Evolutionary conservation across 2,113 vertebrate species (phyloP).

Genomic region (Coptodon bakossiorum): DNA sequence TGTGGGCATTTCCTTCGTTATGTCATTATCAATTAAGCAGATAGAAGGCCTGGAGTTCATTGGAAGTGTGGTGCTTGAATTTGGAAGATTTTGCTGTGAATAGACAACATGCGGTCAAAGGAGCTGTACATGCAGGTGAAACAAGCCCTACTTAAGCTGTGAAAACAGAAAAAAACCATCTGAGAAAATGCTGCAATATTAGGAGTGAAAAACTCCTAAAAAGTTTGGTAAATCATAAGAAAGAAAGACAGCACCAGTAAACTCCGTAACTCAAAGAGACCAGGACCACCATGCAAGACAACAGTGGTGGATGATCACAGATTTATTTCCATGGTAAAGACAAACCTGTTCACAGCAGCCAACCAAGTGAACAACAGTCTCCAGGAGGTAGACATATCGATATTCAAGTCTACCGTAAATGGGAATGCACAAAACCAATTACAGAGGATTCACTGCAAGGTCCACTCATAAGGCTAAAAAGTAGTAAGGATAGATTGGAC

Average conservation of each 20-base stretch:
- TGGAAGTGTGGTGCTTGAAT: too few species aligned
- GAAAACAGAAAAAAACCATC: background rate
- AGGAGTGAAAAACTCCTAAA: background rate
- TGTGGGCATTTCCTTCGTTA: fast-evolving
- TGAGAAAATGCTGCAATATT: background rate
- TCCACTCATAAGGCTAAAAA: background rate
- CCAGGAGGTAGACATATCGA: background rate
- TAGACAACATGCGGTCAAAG: background rate
- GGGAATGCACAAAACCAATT: background rate
- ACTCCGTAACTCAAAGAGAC: background rate
- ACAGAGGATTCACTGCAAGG: background rate
- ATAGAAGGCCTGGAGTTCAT: too few species aligned
- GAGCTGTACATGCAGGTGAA: background rate
- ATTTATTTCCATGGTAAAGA: background rate
- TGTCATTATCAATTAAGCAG: too few species aligned
- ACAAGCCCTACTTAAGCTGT: background rate
- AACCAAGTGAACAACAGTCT: background rate
- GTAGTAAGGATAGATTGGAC: background rate
- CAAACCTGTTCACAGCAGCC: background rate
- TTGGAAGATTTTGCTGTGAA: background rate
- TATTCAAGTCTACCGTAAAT: background rate
- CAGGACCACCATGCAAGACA: background rate
- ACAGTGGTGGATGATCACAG: background rate
- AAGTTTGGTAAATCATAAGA: background rate
- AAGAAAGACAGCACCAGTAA: background rate